These are phyloP conservation scores for Agrochola litura DNA, from an alignment of 2,888 invertebrate species.

Conservation along the genomic window DNA sequence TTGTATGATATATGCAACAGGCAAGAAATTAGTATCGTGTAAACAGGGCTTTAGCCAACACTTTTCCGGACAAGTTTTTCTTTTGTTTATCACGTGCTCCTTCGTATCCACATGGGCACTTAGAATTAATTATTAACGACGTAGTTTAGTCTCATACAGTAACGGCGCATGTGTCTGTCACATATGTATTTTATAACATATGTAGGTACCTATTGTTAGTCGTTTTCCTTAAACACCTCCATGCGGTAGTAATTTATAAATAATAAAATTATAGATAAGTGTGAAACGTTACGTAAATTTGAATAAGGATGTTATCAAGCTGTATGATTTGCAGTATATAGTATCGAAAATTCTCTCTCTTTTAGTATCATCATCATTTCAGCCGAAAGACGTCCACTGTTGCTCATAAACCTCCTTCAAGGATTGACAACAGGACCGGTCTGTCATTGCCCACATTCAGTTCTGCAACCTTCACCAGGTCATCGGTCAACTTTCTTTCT, in stretches of 20 bases:
- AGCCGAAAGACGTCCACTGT: background rate
- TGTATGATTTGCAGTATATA: background rate
- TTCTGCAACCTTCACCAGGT: background rate
- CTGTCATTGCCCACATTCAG: background rate
- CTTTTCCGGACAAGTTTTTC: background rate
- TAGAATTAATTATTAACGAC: background rate
- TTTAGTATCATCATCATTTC: background rate
- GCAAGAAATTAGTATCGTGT: background rate
- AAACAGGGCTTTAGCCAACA: background rate
- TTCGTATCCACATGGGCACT: background rate
- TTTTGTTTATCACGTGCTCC: background rate
- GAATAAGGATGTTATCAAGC: background rate
- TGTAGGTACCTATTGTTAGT: background rate
- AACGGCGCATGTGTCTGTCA: background rate
- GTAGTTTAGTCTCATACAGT: background rate
- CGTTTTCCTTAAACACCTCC: slow-evolving; percentile 18
- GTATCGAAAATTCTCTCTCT: background rate
- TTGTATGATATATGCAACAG: background rate
- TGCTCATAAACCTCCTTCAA: background rate
- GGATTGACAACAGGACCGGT: background rate
- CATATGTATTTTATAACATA: background rate
- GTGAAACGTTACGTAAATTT: background rate
- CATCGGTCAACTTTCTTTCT: background rate
- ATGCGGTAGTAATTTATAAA: background rate
- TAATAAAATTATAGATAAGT: background rate